A percentile compares a stretch with the other conserved stretches of the same genome.
Conservation (phyloP, 1,140 invertebrate species). For the Pogonomyrmex barbatus region DNA sequence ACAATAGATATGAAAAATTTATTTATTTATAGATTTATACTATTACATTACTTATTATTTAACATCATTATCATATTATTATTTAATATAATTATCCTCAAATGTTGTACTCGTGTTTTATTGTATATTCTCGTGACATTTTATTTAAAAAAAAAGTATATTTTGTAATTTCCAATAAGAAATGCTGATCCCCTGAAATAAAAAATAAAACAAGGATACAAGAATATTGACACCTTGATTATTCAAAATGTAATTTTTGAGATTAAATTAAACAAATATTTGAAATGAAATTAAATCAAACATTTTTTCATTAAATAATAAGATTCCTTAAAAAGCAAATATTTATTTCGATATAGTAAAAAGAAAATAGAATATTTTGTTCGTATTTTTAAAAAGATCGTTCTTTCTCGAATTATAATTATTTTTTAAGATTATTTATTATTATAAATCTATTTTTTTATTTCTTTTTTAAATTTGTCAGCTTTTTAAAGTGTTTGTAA, state of each 20-base stretch:
- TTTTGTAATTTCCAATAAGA: neutral
- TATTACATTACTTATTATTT: no score
- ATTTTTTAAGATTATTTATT: neutral
- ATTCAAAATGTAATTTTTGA: neutral
- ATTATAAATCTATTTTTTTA: neutral
- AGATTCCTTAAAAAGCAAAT: neutral
- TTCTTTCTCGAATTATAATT: neutral
- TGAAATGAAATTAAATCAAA: neutral
- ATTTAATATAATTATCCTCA: neutral
- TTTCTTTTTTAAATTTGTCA: neutral
- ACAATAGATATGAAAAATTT: constrained; percentile 31
- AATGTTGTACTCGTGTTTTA: neutral
- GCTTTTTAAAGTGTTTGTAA: neutral
- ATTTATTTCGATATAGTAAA: neutral
- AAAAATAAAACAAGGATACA: neutral
- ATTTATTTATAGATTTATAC: no score
- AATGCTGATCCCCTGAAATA: neutral
- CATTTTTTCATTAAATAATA: neutral
- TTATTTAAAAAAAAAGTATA: neutral
- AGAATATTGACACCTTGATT: neutral
- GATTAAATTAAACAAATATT: neutral
- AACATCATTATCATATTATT: neutral
- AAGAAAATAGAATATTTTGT: neutral
- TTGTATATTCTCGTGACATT: neutral
- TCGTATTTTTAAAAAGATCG: neutral